phyloP scores from a whole-genome alignment of 2,888 invertebrate species.

The Pharmacophagus antenor region DNA sequence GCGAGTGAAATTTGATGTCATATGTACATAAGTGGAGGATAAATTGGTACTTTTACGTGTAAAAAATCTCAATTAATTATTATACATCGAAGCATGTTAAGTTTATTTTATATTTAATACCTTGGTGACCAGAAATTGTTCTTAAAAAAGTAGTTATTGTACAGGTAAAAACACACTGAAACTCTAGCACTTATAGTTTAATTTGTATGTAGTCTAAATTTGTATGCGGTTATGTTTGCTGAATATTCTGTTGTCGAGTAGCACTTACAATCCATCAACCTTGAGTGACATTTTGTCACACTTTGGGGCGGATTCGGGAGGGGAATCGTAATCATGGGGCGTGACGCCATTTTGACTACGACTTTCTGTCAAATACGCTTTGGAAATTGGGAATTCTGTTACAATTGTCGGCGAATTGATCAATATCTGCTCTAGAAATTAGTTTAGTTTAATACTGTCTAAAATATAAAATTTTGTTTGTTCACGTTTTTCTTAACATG shows the following conservation, averaged over 20 bases:
- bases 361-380: conserved; percentile 14
- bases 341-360: conserved; percentile 49
- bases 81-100: no score
- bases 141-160: not conserved
- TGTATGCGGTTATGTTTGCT: conserved; percentile 13
- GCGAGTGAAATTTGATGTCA: no score
- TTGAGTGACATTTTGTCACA: conserved; percentile 54
- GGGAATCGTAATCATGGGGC: conserved; percentile 42
- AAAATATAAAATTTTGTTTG: no score
- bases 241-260: conserved; percentile 17
- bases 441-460: no score
- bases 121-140: not conserved
- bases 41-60: no score
- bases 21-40: no score
- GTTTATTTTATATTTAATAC: not conserved
- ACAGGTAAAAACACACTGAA: not conserved
- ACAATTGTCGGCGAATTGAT: no score
- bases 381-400: conserved; percentile 29
- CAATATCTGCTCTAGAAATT: no score
- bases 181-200: not conserved
- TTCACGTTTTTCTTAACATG: no score
- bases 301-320: conserved; percentile 46
- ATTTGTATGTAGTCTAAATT: not conserved
- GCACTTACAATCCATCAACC: conserved; percentile 42
- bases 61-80: no score